Conservation (phyloP, 2,113 vertebrate species). For the Machaerirhynchus nigripectus region DNA sequence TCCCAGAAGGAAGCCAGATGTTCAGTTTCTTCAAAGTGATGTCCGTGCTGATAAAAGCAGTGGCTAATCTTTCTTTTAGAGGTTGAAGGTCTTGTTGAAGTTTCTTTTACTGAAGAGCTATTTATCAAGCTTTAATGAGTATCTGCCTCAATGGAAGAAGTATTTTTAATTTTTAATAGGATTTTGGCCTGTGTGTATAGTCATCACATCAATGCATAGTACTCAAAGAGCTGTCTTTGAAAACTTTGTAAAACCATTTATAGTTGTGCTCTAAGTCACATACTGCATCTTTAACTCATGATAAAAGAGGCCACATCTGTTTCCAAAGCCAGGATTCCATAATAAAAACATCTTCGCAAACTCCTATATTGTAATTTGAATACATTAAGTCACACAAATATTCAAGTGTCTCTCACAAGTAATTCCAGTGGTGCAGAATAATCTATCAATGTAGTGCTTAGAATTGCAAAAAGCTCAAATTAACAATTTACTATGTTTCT, state of each 20-base stretch:
- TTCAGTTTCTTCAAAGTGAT: conserved; percentile 61
- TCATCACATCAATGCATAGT: neutral
- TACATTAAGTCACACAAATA: neutral
- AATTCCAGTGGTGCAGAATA: neutral
- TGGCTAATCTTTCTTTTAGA: conserved; percentile 27
- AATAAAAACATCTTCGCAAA: neutral
- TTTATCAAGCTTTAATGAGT: neutral
- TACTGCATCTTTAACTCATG: neutral
- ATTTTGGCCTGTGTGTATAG: neutral
- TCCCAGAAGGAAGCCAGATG: conserved; percentile 65
- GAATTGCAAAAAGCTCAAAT: neutral
- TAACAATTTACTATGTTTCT: neutral
- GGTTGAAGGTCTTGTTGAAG: neutral
- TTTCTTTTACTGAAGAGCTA: conserved; percentile 21
- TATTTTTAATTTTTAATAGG: neutral
- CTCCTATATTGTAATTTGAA: neutral
- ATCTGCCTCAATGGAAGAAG: neutral
- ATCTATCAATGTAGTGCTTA: neutral
- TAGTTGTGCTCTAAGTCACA: fast-evolving
- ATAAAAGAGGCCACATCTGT: neutral
- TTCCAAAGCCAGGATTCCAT: neutral
- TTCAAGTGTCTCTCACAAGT: neutral
- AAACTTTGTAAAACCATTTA: neutral
- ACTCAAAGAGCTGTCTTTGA: neutral
- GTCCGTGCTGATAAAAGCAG: neutral